Conservation (phyloP, 2,797 vertebrate genomes). For the Rhabdomys pumilio region DNA sequence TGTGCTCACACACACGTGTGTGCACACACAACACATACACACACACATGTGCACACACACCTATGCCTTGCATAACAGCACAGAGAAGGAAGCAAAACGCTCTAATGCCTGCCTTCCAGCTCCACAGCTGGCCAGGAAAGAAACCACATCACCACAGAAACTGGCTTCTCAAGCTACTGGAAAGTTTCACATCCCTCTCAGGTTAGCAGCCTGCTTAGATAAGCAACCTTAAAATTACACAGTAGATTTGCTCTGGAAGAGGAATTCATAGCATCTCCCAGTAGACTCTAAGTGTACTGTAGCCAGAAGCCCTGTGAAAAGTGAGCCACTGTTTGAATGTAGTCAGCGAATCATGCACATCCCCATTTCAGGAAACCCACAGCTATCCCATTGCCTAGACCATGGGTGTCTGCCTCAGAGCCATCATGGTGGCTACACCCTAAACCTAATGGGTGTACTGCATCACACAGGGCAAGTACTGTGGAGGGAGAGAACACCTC, state of each 20-base stretch:
- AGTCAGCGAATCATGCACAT: not conserved
- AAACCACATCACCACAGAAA: not conserved
- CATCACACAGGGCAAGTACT: not conserved
- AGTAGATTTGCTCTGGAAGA: not conserved
- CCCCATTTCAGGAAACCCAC: not conserved
- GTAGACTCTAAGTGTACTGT: not conserved
- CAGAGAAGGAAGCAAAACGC: not conserved
- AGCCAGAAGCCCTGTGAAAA: not conserved
- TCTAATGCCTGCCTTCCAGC: not conserved
- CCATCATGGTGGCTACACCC: not conserved
- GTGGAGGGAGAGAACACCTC: no score
- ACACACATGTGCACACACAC: not conserved
- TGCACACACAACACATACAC: not conserved
- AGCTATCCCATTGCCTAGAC: no score
- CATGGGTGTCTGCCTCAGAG: not conserved
- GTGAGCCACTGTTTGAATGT: not conserved
- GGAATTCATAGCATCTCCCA: not conserved
- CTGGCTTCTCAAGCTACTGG: not conserved
- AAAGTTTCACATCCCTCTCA: not conserved
- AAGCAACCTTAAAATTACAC: not conserved
- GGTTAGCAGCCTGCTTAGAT: not conserved
- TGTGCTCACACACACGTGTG: not conserved
- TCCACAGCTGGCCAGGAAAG: not conserved
- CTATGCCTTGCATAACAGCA: not conserved
- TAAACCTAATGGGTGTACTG: not conserved